These are phyloP conservation scores for Poicephalus gulielmi DNA, from an alignment of 2,113 vertebrate species.

Conservation along the genomic window DNA sequence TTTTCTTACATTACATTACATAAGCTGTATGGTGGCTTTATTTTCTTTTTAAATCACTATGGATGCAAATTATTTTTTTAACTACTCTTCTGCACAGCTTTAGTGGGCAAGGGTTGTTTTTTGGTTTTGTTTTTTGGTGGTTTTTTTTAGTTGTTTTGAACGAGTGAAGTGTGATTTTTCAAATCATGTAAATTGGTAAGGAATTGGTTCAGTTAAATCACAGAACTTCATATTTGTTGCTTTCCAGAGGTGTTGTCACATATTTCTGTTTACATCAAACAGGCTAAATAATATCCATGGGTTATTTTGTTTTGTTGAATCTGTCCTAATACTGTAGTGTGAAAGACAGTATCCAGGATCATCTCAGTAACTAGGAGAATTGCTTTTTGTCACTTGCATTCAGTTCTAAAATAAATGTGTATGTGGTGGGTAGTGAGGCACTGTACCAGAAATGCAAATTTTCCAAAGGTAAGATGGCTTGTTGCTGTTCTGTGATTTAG, in stretches of 20 bases:
- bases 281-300: neutral
- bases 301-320: neutral
- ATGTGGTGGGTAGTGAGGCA: neutral
- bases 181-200: neutral
- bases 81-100: neutral
- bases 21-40: neutral
- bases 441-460: neutral
- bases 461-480: neutral
- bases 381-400: neutral
- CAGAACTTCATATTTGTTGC: neutral
- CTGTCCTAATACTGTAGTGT: neutral
- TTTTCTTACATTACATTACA: neutral
- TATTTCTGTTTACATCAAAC: neutral
- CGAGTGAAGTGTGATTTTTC: neutral
- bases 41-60: neutral
- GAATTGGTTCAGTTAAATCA: neutral
- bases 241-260: neutral
- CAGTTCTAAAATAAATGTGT: neutral
- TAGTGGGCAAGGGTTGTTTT: neutral
- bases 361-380: neutral
- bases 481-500: neutral
- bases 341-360: neutral
- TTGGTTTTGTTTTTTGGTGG: too few relatives aligned
- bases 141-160: neutral
- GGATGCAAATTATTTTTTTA: neutral